These are phyloP conservation scores for Lamprologus sp. DNA, from an alignment of 2,113 vertebrate genomes.

Conservation along the genomic window DNA sequence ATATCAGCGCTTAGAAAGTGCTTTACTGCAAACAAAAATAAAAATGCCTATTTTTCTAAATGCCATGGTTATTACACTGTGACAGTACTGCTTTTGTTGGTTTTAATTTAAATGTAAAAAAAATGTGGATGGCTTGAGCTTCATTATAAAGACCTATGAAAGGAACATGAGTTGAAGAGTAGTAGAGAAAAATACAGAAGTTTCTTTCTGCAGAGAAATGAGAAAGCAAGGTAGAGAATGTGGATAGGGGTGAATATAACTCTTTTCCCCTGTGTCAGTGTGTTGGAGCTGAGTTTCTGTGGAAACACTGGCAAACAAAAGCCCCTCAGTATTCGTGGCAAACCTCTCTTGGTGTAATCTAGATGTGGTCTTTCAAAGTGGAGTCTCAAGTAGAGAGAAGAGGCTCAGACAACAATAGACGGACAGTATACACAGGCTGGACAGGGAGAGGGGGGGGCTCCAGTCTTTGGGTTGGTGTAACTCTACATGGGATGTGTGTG, in stretches of 20 bases:
- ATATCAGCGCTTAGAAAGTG: constrained; percentile 9
- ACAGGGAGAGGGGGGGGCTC: neutral
- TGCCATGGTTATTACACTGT: neutral
- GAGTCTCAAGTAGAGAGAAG: constrained; percentile 44
- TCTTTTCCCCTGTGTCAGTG: constrained; percentile 46
- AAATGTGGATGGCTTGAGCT: neutral
- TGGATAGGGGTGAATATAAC: constrained; percentile 20
- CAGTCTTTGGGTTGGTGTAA: neutral
- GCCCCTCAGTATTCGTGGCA: constrained; percentile 57
- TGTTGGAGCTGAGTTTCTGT: constrained; percentile 64
- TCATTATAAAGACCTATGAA: neutral
- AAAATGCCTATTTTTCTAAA: constrained; percentile 15
- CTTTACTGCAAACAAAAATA: neutral
- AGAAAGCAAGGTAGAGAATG: constrained; percentile 9
- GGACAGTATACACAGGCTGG: constrained; percentile 9
- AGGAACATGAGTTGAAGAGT: neutral
- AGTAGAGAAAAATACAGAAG: constrained; percentile 7
- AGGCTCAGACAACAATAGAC: constrained; percentile 22
- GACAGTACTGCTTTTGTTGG: neutral
- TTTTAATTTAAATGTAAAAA: neutral
- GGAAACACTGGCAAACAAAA: constrained; percentile 73
- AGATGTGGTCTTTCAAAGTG: constrained; percentile 60
- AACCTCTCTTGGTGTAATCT: constrained; percentile 61
- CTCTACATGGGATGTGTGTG: neutral
- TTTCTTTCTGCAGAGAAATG: constrained; percentile 5